A percentile compares a stretch with the other conserved stretches of the same genome.
Conservation (phyloP, 2,888 invertebrate species). For the Aromia moschata region DNA sequence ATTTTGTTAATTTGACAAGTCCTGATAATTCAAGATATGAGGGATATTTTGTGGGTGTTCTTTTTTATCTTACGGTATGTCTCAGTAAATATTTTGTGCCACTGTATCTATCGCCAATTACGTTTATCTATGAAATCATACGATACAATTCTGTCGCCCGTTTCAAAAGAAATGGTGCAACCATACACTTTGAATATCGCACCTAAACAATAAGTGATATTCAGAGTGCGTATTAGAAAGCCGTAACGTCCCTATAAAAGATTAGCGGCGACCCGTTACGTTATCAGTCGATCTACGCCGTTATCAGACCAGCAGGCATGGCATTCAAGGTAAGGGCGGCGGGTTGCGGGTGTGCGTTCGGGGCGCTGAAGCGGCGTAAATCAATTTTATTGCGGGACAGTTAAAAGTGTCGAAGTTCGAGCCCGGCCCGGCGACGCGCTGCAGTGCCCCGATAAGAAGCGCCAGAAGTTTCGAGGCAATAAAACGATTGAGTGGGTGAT, state of each 20-base stretch:
- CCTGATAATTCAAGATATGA: too few species aligned
- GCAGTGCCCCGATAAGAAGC: conserved; percentile 18
- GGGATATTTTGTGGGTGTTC: too few species aligned
- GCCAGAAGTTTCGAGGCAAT: conserved; percentile 24
- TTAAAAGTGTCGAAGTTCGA: conserved; percentile 23
- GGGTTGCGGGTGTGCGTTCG: too few species aligned
- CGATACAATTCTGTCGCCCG: conserved; percentile 11
- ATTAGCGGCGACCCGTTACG: conserved; percentile 31
- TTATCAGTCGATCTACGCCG: conserved; percentile 49
- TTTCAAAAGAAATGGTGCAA: conserved; percentile 38
- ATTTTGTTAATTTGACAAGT: too few species aligned
- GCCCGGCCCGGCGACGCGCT: too few species aligned
- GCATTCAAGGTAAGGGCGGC: conserved; percentile 44
- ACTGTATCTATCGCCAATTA: too few species aligned
- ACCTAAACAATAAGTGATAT: conserved; percentile 33
- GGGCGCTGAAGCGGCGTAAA: conserved; percentile 25
- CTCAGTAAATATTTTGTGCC: too few species aligned
- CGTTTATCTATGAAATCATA: neutral
- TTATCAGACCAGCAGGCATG: conserved; percentile 42
- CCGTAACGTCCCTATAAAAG: conserved; percentile 46
- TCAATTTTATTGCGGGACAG: conserved; percentile 26
- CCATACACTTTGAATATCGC: too few species aligned
- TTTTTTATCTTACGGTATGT: too few species aligned
- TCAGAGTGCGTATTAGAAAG: conserved; percentile 46
- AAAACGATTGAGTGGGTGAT: conserved; percentile 20